These are phyloP conservation scores for Smittia sp. DNA, from an alignment of 2,888 invertebrate species.

Conservation along the genomic window DNA sequence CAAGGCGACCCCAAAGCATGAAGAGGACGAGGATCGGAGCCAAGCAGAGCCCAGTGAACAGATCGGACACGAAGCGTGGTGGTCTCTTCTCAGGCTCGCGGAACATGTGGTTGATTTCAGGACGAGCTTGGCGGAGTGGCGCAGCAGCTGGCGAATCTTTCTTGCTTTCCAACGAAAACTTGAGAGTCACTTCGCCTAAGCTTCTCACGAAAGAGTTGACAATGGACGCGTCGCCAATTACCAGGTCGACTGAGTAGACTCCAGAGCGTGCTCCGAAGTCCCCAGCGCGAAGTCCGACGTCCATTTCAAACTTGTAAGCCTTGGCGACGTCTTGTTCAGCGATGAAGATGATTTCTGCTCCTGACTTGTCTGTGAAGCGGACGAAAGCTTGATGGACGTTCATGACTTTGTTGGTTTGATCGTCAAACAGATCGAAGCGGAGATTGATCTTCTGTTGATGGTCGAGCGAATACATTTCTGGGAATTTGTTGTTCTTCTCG, in stretches of 20 bases:
- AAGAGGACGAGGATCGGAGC: slow-evolving; percentile 81
- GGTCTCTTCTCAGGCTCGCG: slow-evolving; percentile 90
- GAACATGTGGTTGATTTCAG: slow-evolving; percentile 78
- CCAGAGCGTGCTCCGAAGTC: slow-evolving; percentile 78
- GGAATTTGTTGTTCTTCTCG: slow-evolving; percentile 68
- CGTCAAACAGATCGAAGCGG: slow-evolving; percentile 76
- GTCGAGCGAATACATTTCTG: slow-evolving; percentile 74
- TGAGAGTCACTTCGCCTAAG: slow-evolving; percentile 73
- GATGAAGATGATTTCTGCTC: slow-evolving; percentile 89
- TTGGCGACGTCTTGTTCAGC: slow-evolving; percentile 79
- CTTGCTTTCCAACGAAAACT: slow-evolving; percentile 60
- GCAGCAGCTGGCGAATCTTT: slow-evolving; percentile 45
- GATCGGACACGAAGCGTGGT: slow-evolving; percentile 78
- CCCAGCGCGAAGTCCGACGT: slow-evolving; percentile 73
- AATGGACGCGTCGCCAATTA: slow-evolving; percentile 87
- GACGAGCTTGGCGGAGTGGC: slow-evolving; percentile 55
- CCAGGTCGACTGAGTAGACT: slow-evolving; percentile 74
- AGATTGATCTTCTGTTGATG: slow-evolving; percentile 83
- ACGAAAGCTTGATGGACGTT: slow-evolving; percentile 85
- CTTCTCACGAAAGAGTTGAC: slow-evolving; percentile 88
- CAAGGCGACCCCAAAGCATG: slow-evolving; percentile 80
- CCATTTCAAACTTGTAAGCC: slow-evolving; percentile 88
- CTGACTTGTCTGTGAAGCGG: slow-evolving; percentile 64
- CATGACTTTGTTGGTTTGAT: slow-evolving; percentile 64
- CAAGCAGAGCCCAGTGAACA: slow-evolving; percentile 81